A percentile compares a stretch with the other conserved stretches of the same genome.
Evolutionary conservation across 2,113 vertebrate genomes (phyloP).

Genomic region (Catagonus wagneri): DNA sequence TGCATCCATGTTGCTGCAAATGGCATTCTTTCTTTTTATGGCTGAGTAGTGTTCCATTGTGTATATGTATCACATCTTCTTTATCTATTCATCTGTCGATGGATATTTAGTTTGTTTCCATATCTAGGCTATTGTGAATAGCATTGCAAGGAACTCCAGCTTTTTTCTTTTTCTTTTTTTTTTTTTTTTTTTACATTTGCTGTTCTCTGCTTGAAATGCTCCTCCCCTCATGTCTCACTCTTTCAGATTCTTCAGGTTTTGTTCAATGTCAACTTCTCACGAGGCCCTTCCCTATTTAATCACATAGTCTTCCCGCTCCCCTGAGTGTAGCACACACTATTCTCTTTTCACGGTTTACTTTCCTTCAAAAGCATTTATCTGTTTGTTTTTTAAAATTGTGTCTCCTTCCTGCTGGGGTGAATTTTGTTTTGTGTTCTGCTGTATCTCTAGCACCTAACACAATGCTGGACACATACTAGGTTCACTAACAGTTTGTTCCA

Average conservation of each 20-base stretch:
- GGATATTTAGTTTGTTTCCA: too few relatives aligned
- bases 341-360: not conserved
- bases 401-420: not conserved
- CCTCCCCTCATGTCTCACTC: not conserved
- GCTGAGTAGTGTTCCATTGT: too few relatives aligned
- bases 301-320: not conserved
- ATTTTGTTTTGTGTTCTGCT: constrained; percentile 17
- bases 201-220: not conserved
- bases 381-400: not conserved
- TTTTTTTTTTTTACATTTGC: not conserved
- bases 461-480: not conserved
- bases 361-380: not conserved
- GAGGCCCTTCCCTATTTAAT: not conserved
- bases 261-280: not conserved
- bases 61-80: too few relatives aligned
- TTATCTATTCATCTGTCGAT: too few relatives aligned
- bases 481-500: not conserved
- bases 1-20: too few relatives aligned
- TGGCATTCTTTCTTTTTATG: too few relatives aligned
- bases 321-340: not conserved
- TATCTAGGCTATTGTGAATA: too few relatives aligned
- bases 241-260: not conserved
- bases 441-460: not conserved
- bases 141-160: too few relatives aligned
- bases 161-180: too few relatives aligned